Evolutionary conservation across 2,888 invertebrate species (phyloP), one percentile per base, ranked within the genome.

Genomic region (Slavum lentiscoides): DNA sequence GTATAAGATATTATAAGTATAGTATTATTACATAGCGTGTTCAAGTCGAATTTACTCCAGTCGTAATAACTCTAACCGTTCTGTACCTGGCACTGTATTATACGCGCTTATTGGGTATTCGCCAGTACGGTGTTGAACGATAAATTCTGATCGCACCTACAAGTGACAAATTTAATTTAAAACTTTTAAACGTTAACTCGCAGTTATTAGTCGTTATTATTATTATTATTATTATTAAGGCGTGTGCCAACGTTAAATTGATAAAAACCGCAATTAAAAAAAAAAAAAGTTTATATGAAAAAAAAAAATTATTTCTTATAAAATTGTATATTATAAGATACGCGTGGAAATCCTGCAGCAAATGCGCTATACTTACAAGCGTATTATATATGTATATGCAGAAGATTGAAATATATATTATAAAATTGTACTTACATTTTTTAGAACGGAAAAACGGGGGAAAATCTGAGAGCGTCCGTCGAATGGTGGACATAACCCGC

Each of bases 401-500:
- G 30, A 30, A 30, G 30, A 30, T 4, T 30, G 30, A 30, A 30
- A 30, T 30, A 30, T 30, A 30, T 30, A 30, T 30, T 30, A 69
- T 53, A 81, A 62, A 58, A 61, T 13, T 53, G 19, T 66, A 30
- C 15, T 9, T 66, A 59, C 15, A 39, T 30, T 49, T 76, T 77
- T 62, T 70, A 72, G 80, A 80, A 73, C 4, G 23, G 62, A 82
- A 37, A 43, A 74, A 59, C 9, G 81, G 62, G 21, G 66, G 74
- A 59, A 81, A 81, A 53, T 59, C 73, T 3, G 81, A 74, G 23
- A 61, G 73, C 61, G 13, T 37, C 43, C 81, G 82, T 68, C 76
- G 83, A 55, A 93, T 94, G 93, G 89, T 93, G 85, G 94, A 94
- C 88, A 94, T 94, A 85, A 94, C 94, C 64, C 89, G 94, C 84